Evolutionary conservation across 2,888 invertebrate genomes (phyloP), one percentile per base, ranked within the genome.

Genomic region (Eupithecia dodoneata): DNA sequence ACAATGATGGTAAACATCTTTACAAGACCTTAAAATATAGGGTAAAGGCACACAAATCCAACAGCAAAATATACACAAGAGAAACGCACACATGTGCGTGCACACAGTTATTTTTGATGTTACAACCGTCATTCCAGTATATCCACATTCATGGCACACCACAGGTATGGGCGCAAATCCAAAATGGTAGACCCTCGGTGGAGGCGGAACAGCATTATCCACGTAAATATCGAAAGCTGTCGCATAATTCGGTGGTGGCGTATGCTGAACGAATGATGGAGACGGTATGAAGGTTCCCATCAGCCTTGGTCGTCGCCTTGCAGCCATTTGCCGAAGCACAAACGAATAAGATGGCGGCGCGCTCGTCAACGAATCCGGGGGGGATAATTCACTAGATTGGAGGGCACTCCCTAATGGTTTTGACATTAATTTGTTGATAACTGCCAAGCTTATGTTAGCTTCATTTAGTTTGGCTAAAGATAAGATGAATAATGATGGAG

Each of bases 271-370:
- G 76, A 93, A 95, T 3, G 94, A 94, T 2, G 94, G 93, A 0
- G 94, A 95, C 5, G 94, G 92, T 74, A 93, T 90, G 79, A 94
- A 95, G 0, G 94, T 94, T 44, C 94, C 94, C 90, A 94, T 89
- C 2, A 93, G 82, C 76, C 94, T 87, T 0, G 94, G 94, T 76
- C 94, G 85, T 78, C 92, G 85, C 71, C 91, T 83, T 0, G 87
- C 85, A 1, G 91, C 88, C 84, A 92, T 91, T 87, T 94, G 94
- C 42, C 93, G 85, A 73, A 94, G 86, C 7, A 95, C 94, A 80
- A 93, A 95, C 0, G 94, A 93, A 83, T 94, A 95, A 0, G 94
- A 93, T 0, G 94, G 94, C 4, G 94, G 94, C 9, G 94, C 94
- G 78, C 89, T 93, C 0, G 87, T 83, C n/a, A 94, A 84, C 0